A percentile compares a stretch with the other conserved stretches of the same genome.
These are phyloP conservation scores for Anastatus disparis DNA, from an alignment of 1,140 invertebrate species.

Conservation along the genomic window DNA sequence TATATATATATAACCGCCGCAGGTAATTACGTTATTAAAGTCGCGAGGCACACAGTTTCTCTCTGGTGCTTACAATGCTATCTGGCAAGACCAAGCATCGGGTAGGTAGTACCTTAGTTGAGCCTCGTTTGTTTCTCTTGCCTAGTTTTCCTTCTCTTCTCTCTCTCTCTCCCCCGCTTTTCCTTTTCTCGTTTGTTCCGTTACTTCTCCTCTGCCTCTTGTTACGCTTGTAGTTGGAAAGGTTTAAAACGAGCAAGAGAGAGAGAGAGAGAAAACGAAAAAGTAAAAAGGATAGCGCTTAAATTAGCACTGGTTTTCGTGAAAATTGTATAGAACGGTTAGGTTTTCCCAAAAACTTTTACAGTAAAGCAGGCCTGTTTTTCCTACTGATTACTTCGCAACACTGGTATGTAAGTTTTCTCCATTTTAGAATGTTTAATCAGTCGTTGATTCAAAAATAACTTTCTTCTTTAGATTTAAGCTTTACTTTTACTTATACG, in stretches of 20 bases:
- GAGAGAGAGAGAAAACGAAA: neutral
- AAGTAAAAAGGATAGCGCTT: neutral
- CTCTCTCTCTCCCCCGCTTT: too few species aligned
- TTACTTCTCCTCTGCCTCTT: neutral
- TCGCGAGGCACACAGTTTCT: constrained; percentile 4
- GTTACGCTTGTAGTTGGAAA: neutral
- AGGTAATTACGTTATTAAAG: constrained; percentile 40
- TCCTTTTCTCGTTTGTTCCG: neutral
- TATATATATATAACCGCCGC: neutral
- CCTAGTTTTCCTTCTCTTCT: neutral
- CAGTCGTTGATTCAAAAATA: constrained; percentile 3
- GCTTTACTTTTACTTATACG: too few species aligned
- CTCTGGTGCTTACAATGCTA: constrained; percentile 34
- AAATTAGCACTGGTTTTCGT: constrained; percentile 34
- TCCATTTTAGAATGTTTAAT: neutral
- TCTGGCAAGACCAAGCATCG: constrained; percentile 33
- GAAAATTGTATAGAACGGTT: neutral
- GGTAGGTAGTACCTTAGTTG: too few species aligned
- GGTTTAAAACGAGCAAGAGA: too few species aligned
- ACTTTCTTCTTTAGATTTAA: constrained; percentile 18
- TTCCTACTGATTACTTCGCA: constrained; percentile 32
- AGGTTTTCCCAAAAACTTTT: neutral
- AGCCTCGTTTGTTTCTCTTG: neutral
- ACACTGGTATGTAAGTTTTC: neutral
- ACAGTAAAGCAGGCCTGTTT: constrained; percentile 14